phyloP scores from a whole-genome alignment of 2,888 invertebrate species.

The Acronicta aceris region DNA sequence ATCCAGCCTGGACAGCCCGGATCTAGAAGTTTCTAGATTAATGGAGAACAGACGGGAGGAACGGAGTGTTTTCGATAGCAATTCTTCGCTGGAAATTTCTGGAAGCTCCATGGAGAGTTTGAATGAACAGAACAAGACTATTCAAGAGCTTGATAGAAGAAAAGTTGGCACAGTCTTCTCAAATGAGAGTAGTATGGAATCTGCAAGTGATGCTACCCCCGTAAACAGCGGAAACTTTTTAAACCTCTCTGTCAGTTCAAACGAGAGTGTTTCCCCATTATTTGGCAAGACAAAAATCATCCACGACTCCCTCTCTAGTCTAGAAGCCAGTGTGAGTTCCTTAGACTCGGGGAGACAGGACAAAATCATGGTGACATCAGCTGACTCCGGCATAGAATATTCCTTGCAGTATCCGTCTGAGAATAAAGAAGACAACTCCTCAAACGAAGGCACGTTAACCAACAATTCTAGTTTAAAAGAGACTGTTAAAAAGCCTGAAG shows the following conservation, averaged over 20 bases:
- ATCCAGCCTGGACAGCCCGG: conserved; percentile 87
- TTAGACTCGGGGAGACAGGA: conserved; percentile 82
- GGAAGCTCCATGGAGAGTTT: conserved; percentile 86
- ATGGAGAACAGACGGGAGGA: conserved; percentile 76
- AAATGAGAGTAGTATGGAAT: conserved; percentile 82
- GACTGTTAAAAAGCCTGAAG: conserved; percentile 67
- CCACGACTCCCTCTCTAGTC: conserved; percentile 83
- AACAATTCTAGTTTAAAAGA: conserved; percentile 83
- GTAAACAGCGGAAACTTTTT: conserved; percentile 74
- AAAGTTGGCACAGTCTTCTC: conserved; percentile 74
- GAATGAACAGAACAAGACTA: conserved; percentile 72
- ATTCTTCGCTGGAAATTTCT: conserved; percentile 84
- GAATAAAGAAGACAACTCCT: conserved; percentile 80
- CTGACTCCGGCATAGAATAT: conserved; percentile 86
- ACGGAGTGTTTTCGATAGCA: conserved; percentile 82
- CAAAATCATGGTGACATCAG: conserved; percentile 82
- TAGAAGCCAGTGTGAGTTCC: conserved; percentile 86
- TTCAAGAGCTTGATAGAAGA: conserved; percentile 77
- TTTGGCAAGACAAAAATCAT: conserved; percentile 81
- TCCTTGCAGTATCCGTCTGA: conserved; percentile 81
- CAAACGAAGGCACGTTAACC: conserved; percentile 87
- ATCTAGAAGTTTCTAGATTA: conserved; percentile 85
- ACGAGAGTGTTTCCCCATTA: conserved; percentile 85
- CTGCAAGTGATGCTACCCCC: conserved; percentile 81
- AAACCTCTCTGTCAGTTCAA: conserved; percentile 84